Percentiles rank a stretch among this genome's conserved stretches.
Evolutionary conservation across 2,113 vertebrate genomes (phyloP).

Genomic region (Urocolius indicus): DNA sequence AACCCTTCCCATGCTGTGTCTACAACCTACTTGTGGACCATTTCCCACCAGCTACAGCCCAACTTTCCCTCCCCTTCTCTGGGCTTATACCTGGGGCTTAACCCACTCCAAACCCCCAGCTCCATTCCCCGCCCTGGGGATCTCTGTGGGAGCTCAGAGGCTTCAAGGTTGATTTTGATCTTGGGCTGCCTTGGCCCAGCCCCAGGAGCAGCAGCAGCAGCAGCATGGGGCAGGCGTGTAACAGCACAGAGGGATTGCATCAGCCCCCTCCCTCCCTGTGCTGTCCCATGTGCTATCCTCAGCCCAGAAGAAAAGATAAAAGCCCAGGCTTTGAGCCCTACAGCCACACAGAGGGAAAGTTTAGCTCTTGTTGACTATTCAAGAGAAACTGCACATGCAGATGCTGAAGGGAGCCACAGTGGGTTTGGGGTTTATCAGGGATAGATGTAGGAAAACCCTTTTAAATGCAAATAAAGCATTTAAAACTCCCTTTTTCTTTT

Average conservation of each 20-base stretch:
- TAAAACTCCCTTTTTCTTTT: background rate
- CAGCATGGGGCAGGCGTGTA: background rate
- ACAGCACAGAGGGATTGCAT: background rate
- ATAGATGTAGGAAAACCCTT: fast-evolving
- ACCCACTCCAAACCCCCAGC: background rate
- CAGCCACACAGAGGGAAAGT: too few relatives aligned
- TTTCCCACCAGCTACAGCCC: background rate
- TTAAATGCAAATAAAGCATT: background rate
- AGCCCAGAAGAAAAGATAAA: background rate
- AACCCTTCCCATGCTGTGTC: fast-evolving
- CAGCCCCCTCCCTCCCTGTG: background rate
- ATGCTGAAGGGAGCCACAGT: fast-evolving
- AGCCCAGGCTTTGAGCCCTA: too few relatives aligned
- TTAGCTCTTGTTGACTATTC: background rate
- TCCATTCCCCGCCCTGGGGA: background rate
- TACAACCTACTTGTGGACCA: background rate
- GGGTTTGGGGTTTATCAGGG: fast-evolving
- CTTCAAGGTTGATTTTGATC: background rate
- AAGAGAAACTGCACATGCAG: background rate
- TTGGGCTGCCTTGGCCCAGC: background rate
- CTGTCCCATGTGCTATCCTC: fast-evolving
- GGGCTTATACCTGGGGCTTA: background rate
- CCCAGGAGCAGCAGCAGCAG: background rate
- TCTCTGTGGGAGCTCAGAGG: background rate
- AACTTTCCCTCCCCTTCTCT: background rate